Percentiles rank a stretch among this genome's conserved stretches.
Conservation (phyloP, 1,140 invertebrate species). For the Drosophila ironensis region DNA sequence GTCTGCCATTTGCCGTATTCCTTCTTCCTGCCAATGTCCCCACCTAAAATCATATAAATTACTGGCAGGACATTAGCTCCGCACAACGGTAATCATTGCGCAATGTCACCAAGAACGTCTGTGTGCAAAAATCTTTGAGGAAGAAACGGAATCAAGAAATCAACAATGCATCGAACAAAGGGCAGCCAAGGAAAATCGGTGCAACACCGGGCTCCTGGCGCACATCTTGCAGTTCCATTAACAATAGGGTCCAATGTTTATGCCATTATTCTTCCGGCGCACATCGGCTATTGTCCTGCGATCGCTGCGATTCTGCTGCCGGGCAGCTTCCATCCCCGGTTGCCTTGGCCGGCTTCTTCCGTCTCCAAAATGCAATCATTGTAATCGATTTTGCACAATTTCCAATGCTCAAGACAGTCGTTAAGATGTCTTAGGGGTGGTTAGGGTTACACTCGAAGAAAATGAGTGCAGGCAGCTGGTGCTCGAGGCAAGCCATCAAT, state of each 20-base stretch:
- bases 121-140: slow-evolving; percentile 56
- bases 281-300: slow-evolving; percentile 54
- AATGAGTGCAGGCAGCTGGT: too few species aligned
- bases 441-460: slow-evolving; percentile 9
- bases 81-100: slow-evolving; percentile 68
- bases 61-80: slow-evolving; percentile 55
- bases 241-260: slow-evolving; percentile 59
- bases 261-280: slow-evolving; percentile 78
- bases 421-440: slow-evolving; percentile 56
- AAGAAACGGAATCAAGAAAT: slow-evolving; percentile 68
- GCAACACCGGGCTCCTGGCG: slow-evolving; percentile 59
- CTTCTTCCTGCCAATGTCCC: slow-evolving; percentile 2
- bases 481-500: too few species aligned
- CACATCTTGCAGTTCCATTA: slow-evolving; percentile 55
- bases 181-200: slow-evolving; percentile 60
- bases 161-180: slow-evolving; percentile 66
- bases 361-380: slow-evolving; percentile 78
- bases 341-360: slow-evolving; percentile 59
- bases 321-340: slow-evolving; percentile 30
- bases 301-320: slow-evolving; percentile 23
- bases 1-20: not conserved
- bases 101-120: slow-evolving; percentile 46
- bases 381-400: slow-evolving; percentile 81
- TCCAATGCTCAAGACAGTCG: slow-evolving; percentile 71
- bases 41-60: slow-evolving; percentile 76